Evolutionary conservation across 2,888 invertebrate genomes (phyloP).

Genomic region (Sericinus montela): DNA sequence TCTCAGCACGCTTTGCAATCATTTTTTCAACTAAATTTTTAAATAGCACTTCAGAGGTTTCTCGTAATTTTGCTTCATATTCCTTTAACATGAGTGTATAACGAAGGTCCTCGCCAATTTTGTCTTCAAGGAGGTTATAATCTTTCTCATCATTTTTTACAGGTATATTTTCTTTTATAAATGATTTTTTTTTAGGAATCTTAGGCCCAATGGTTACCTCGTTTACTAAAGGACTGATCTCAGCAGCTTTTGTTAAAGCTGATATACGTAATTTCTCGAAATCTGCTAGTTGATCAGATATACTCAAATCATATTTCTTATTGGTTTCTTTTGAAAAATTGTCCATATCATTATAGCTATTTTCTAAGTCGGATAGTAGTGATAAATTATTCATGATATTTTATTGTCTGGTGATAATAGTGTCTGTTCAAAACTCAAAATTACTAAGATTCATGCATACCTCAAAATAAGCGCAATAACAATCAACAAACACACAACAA

Average conservation of each 20-base stretch:
- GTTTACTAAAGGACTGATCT: slow-evolving; percentile 69
- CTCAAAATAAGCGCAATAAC: too few relatives aligned
- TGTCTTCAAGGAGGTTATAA: slow-evolving; percentile 43
- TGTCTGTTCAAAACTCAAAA: too few relatives aligned
- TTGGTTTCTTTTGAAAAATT: background rate
- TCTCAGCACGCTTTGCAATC: slow-evolving; percentile 51
- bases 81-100: slow-evolving; percentile 55
- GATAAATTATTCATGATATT: background rate
- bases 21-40: slow-evolving; percentile 56
- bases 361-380: slow-evolving; percentile 12
- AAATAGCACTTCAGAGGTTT: slow-evolving; percentile 47
- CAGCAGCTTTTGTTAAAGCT: slow-evolving; percentile 78
- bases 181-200: slow-evolving; percentile 35
- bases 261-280: slow-evolving; percentile 78
- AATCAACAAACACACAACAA: too few relatives aligned
- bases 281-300: slow-evolving; percentile 51
- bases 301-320: slow-evolving; percentile 36
- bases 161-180: slow-evolving; percentile 28
- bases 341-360: slow-evolving; percentile 10
- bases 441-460: too few relatives aligned
- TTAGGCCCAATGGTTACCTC: slow-evolving; percentile 77
- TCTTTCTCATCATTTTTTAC: slow-evolving; percentile 41
- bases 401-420: too few relatives aligned
- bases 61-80: slow-evolving; percentile 48
- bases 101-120: slow-evolving; percentile 52